A percentile compares a stretch with the other conserved stretches of the same genome.
These are phyloP conservation scores for Epirrita christyi DNA, from an alignment of 2,888 invertebrate genomes.

Conservation along the genomic window DNA sequence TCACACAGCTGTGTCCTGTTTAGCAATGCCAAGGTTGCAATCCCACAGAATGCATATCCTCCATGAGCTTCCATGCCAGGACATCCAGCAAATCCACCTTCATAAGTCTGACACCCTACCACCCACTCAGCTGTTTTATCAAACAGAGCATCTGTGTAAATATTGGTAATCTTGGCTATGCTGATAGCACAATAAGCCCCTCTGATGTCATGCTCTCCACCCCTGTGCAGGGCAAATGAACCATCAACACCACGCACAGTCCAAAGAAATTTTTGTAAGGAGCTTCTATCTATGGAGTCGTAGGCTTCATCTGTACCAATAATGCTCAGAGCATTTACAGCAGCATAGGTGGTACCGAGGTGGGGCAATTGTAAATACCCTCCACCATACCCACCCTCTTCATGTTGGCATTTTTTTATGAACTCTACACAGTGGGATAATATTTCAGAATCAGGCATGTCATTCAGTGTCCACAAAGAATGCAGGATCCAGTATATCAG, in stretches of 20 bases:
- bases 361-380: conserved; percentile 97
- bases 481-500: conserved; percentile 98
- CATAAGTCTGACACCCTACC: conserved; percentile 97
- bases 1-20: conserved; percentile 91
- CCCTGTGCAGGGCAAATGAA: conserved; percentile 95
- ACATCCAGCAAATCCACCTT: conserved; percentile 98
- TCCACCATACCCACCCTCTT: conserved; percentile 95
- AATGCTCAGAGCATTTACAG: conserved; percentile 95
- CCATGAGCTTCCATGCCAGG: conserved; percentile 98
- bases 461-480: conserved; percentile 89
- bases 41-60: conserved; percentile 99
- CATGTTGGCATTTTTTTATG: conserved; percentile 88
- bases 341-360: conserved; percentile 98
- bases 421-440: conserved; percentile 70
- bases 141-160: conserved; percentile 91
- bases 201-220: conserved; percentile 97
- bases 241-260: conserved; percentile 92
- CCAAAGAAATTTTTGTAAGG: conserved; percentile 91
- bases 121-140: conserved; percentile 97
- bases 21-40: conserved; percentile 94
- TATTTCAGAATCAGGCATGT: conserved; percentile 73
- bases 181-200: conserved; percentile 98
- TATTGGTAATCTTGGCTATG: conserved; percentile 94
- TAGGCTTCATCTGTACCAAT: conserved; percentile 95
- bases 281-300: conserved; percentile 92